Percentiles rank a stretch among this genome's conserved stretches.
Conservation (phyloP, 2,888 invertebrate species). For the Rhaphigaster nebulosa region DNA sequence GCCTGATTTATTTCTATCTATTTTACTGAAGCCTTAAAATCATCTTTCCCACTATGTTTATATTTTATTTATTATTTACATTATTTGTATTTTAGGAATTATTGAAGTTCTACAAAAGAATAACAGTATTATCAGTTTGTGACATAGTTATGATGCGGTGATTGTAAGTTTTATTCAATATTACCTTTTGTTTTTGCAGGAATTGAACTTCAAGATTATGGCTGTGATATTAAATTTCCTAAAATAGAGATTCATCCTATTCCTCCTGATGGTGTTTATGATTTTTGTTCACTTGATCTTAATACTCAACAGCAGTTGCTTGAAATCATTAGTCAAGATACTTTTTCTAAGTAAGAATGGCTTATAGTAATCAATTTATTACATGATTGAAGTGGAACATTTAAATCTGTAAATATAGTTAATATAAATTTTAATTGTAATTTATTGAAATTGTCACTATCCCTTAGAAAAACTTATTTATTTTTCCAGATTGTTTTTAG, state of each 20-base stretch:
- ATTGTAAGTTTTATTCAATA: background rate
- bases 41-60: too few relatives aligned
- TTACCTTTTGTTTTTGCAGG: conserved; percentile 65
- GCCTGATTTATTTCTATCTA: too few relatives aligned
- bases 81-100: too few relatives aligned
- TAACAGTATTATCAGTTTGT: too few relatives aligned
- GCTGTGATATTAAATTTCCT: conserved; percentile 77
- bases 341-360: conserved; percentile 73
- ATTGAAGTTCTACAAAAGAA: too few relatives aligned
- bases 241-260: conserved; percentile 69
- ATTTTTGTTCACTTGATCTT: conserved; percentile 85
- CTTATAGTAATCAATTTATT: background rate
- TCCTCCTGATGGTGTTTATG: conserved; percentile 71
- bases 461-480: background rate
- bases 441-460: background rate
- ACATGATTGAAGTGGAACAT: background rate
- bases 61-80: too few relatives aligned
- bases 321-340: conserved; percentile 82
- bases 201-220: conserved; percentile 76
- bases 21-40: too few relatives aligned
- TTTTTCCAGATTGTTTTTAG: too few relatives aligned
- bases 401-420: background rate
- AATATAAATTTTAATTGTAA: background rate
- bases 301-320: conserved; percentile 82
- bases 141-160: too few relatives aligned